Evolutionary conservation across 2,888 invertebrate genomes (phyloP).

Genomic region (Ichneumoninae sp.): DNA sequence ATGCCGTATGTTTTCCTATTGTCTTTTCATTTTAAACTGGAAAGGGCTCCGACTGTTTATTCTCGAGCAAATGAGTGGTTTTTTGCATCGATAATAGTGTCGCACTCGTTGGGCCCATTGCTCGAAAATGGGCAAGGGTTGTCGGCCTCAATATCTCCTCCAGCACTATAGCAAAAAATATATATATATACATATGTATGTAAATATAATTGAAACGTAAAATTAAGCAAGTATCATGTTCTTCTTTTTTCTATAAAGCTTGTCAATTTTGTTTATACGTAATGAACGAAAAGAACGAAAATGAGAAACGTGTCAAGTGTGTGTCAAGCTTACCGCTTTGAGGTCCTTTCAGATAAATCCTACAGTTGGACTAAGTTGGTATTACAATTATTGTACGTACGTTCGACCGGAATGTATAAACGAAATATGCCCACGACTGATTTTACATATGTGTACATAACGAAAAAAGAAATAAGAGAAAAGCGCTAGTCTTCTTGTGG

Average conservation of each 20-base stretch:
- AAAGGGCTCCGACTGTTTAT: slow-evolving; percentile 18
- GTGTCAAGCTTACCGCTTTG: slow-evolving; percentile 50
- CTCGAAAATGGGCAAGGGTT: slow-evolving; percentile 39
- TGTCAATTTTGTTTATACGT: slow-evolving; percentile 34
- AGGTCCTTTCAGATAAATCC: slow-evolving; percentile 39
- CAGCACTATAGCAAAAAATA: slow-evolving; percentile 30
- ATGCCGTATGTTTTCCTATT: slow-evolving; percentile 33
- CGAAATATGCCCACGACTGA: slow-evolving; percentile 13
- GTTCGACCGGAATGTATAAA: slow-evolving; percentile 27
- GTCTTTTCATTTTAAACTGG: slow-evolving; percentile 2
- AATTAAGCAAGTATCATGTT: slow-evolving; percentile 40
- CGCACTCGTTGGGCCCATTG: slow-evolving; percentile 9
- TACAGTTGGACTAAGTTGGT: slow-evolving; percentile 10
- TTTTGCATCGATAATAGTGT: slow-evolving; percentile 41
- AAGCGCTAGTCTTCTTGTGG: slow-evolving; percentile 23
- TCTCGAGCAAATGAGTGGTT: slow-evolving; percentile 23
- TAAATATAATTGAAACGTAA: slow-evolving; percentile 55
- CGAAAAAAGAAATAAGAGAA: slow-evolving; percentile 1
- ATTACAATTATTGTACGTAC: slow-evolving; percentile 42
- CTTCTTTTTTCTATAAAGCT: slow-evolving; percentile 36
- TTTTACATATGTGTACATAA: slow-evolving; percentile 30
- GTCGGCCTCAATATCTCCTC: slow-evolving; percentile 31
- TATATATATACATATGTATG: slow-evolving; percentile 1
- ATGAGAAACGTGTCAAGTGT: slow-evolving; percentile 26
- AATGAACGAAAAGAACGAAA: background rate